Base-by-base conservation (phyloP, 2,888 invertebrate species). In the Hoplodrina ambigua region DNA sequence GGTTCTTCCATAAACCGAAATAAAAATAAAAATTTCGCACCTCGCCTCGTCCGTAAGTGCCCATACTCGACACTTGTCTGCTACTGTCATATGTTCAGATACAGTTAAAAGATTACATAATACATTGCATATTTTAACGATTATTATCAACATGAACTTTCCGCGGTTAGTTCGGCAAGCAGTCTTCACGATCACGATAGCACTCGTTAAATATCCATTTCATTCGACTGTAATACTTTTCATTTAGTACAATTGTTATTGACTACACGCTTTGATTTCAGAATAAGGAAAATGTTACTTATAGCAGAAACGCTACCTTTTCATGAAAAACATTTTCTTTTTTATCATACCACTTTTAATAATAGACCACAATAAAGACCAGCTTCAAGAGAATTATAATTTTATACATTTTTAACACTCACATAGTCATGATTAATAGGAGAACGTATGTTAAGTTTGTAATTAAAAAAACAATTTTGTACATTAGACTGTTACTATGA, bases 361-460 rank as follows among this genome's bases (percentile, higher is more conserved):
- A 59, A 68, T 15, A 57, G 25, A 57, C 37, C 6, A 19, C 19
- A 46, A 15, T 20, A 46, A 10, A 64, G 44, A 54, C 56, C 33
- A 63, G 20, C 56, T 55, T 44, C 19, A 11, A 57, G 68, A 63
- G 55, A 72, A 76, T 58, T 46, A 4, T 46, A 69, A 76, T 54
- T 69, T 71, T 67, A 79, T 75, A 57, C 56, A 49, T 57, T 66
- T 72, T 77, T 69, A 66, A 58, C 78, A 69, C 72, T 77, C 52
- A 46, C 69, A 58, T 41, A 49, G 17, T 52, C 49, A 60, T 63
- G 57, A 77, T 59, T 61, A 73, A 70, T 81, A 41, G 57, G 67
- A 56, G 78, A 80, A 81, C 33, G 80, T 69, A 66, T 62, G 50
- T 49, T 70, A 63, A 65, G 30, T 69, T 70, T 25, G 46, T 68